Base-by-base conservation (phyloP, 2,888 invertebrate genomes). In the Xylocampa areola region DNA sequence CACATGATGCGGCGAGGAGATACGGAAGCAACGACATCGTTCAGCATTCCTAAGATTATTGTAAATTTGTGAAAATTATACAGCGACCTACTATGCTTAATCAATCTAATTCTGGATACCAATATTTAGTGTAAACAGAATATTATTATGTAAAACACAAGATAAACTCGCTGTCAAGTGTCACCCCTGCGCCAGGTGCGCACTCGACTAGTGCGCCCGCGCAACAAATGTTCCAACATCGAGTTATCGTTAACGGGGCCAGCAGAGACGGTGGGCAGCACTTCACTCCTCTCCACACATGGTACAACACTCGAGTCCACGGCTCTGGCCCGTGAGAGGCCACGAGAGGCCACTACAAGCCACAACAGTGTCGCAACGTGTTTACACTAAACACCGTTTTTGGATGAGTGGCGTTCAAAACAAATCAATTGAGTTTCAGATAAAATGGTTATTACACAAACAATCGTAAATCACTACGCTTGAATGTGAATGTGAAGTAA, bases 231-330 rank as follows among this genome's bases (percentile, higher is more conserved):
- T 36, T 23, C 37, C 13, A 36, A 39, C 58, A 37, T 50, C 25
- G 11, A 63, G 48, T 52, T 43, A 41, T 58, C 30, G 59, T 47
- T 61, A 73, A 61, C 65, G 64, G 73, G 40, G 32, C 21, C 23
- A 36, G 39, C 39, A 50, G 53, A 55, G 44, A 50, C 57, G 45
- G 73, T 76, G 73, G 69, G 73, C 69, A 58, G 59, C 69, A 68
- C 73, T 70, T 44, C 4, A 72, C 21, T 23, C 6, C 10, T 35
- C 30, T 39, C 35, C 52, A 51, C 69, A 72, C 32, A 58, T 32
- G 72, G 57, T 50, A 37, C 53, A 50, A 11, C 73, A 73, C 73
- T 73, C 50, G 44, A 62, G 32, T 10, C 16, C 16, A 19, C 40
- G 19, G 40, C 23, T 6, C 21, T n/a, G 61, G 32, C n/a, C 33